Conservation (phyloP, 92 coral and sea anemone genomes). For the Phenganax subtilis region DNA sequence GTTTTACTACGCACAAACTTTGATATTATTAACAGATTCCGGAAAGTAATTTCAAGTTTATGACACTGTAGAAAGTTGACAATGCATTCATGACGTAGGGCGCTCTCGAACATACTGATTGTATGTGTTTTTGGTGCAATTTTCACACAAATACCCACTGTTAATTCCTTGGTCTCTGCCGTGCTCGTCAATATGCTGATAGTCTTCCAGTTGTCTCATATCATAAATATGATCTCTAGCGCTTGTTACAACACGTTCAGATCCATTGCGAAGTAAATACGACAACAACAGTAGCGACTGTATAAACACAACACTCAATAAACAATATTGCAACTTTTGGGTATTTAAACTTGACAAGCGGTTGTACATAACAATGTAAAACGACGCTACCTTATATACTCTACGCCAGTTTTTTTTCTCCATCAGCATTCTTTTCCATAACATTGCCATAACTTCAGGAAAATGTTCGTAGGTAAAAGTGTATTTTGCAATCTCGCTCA, state of each 20-base stretch:
- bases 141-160: conserved; percentile 49
- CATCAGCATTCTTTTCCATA: conserved; percentile 95
- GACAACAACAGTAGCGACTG: conserved; percentile 79
- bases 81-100: too few relatives aligned
- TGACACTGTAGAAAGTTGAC: too few relatives aligned
- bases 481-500: conserved; percentile 90
- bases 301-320: conserved; percentile 26
- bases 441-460: conserved; percentile 98
- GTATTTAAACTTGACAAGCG: background rate
- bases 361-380: background rate
- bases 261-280: conserved; percentile 84
- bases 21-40: background rate
- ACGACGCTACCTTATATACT: conserved; percentile 70
- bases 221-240: conserved; percentile 93
- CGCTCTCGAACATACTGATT: too few relatives aligned
- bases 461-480: conserved; percentile 96
- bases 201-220: conserved; percentile 82
- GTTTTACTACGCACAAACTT: background rate
- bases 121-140: too few relatives aligned
- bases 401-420: conserved; percentile 95
- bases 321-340: background rate
- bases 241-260: conserved; percentile 93
- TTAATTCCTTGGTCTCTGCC: conserved; percentile 98
- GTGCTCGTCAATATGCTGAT: conserved; percentile 69
- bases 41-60: too few relatives aligned